phyloP scores from a whole-genome alignment of 2,888 invertebrate genomes.

The Trissonchulus latispiculum region DNA sequence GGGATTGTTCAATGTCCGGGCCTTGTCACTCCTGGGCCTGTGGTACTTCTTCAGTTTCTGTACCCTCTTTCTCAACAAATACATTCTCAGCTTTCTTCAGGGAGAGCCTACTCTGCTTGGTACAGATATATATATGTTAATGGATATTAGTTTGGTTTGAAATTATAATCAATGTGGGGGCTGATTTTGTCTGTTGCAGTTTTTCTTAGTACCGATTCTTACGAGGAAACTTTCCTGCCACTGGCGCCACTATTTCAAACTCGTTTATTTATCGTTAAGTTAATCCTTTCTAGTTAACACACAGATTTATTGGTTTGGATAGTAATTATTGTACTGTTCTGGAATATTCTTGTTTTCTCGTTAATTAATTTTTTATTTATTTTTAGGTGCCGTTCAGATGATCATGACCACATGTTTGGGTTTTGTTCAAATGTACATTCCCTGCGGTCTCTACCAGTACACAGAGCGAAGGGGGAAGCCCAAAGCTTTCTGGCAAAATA shows the following conservation, averaged over 20 bases:
- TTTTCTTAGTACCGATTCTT: no score
- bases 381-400: slow-evolving; percentile 63
- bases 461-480: slow-evolving; percentile 48
- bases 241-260: no score
- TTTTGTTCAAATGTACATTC: slow-evolving; percentile 62
- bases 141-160: no score
- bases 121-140: slow-evolving; percentile 45
- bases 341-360: background rate
- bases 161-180: no score
- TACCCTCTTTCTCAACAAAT: slow-evolving; percentile 66
- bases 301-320: slow-evolving; percentile 1
- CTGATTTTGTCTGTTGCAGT: no score
- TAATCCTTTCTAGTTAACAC: no score
- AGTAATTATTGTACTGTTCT: background rate
- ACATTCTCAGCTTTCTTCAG: slow-evolving; percentile 60
- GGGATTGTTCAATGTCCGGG: slow-evolving; percentile 55
- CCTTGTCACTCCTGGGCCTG: slow-evolving; percentile 55
- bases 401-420: slow-evolving; percentile 62
- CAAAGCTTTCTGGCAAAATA: slow-evolving; percentile 61
- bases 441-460: slow-evolving; percentile 58
- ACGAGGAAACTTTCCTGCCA: no score
- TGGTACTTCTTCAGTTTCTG: slow-evolving; percentile 69
- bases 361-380: slow-evolving; percentile 24
- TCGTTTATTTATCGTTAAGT: no score
- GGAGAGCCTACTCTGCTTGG: slow-evolving; percentile 64